These are phyloP conservation scores for Athene cunicularia DNA, from an alignment of 2,113 vertebrate genomes.

Conservation along the genomic window DNA sequence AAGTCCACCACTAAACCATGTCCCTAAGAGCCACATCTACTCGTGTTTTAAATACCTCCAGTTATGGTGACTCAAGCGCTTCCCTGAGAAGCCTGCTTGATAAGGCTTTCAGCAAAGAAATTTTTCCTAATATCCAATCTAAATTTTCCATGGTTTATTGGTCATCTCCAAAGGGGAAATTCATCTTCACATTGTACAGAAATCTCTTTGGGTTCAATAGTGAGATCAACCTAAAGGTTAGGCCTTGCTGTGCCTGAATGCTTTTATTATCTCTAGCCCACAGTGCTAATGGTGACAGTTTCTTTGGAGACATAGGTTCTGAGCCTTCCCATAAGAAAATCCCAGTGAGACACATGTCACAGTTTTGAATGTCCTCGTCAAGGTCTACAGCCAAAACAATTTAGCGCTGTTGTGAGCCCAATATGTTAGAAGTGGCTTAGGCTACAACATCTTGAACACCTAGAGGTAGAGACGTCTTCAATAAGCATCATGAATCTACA, in stretches of 20 bases:
- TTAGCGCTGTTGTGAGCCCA: accelerated
- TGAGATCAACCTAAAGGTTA: not conserved
- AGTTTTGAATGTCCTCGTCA: not conserved
- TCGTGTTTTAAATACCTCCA: not conserved
- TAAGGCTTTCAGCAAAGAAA: not conserved
- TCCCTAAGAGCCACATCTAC: not conserved
- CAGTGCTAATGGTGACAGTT: not conserved
- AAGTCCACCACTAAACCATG: not conserved
- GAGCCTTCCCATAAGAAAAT: not conserved
- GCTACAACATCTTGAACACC: not conserved
- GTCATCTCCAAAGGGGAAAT: not conserved
- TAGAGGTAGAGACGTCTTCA: not conserved
- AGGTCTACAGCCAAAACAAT: not conserved
- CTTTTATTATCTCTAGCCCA: not conserved
- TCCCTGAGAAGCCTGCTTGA: not conserved
- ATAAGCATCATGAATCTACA: not conserved
- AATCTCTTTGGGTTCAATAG: not conserved
- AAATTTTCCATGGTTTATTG: not conserved
- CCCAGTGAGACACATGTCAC: accelerated
- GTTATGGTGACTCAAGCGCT: not conserved
- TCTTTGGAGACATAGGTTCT: not conserved
- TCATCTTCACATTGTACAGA: not conserved
- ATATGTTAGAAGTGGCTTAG: not conserved
- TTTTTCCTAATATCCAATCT: not conserved
- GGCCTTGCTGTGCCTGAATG: not conserved